Evolutionary conservation across 2,113 vertebrate genomes (phyloP).

Genomic region (Eptatretus burgeri): DNA sequence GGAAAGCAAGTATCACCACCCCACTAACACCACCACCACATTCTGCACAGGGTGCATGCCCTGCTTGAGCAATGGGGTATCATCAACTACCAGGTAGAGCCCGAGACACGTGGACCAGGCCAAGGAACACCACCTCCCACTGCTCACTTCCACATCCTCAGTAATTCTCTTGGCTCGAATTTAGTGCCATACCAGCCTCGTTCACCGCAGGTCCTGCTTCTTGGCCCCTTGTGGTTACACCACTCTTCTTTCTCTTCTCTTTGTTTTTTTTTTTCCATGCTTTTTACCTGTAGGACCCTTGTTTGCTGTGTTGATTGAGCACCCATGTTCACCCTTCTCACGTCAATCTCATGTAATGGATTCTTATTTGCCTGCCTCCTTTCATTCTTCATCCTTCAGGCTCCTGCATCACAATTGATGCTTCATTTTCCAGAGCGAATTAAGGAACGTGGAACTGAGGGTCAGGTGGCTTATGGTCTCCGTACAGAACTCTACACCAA

Average conservation of each 20-base stretch:
- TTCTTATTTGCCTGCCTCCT: not conserved
- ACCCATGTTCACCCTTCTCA: not conserved
- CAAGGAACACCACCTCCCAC: conserved; percentile 89
- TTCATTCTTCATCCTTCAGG: conserved; percentile 17
- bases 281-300: no score
- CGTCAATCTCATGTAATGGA: not conserved
- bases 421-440: conserved; percentile 55
- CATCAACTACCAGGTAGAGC: conserved; percentile 90
- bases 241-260: no score
- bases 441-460: conserved; percentile 58
- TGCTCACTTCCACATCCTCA: conserved; percentile 76
- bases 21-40: no score
- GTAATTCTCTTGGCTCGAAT: conserved; percentile 51
- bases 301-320: no score
- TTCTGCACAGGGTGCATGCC: conserved; percentile 38
- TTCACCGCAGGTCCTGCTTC: conserved; percentile 36
- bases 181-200: conserved; percentile 71
- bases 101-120: conserved; percentile 48
- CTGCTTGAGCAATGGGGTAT: conserved; percentile 96
- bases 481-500: conserved; percentile 67
- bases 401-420: conserved; percentile 68
- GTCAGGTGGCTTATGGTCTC: conserved; percentile 29
- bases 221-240: conserved; percentile 15
- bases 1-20: no score
- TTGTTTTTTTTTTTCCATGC: no score